phyloP scores from a whole-genome alignment of 2,113 vertebrate species.

The Notiomystis cincta region DNA sequence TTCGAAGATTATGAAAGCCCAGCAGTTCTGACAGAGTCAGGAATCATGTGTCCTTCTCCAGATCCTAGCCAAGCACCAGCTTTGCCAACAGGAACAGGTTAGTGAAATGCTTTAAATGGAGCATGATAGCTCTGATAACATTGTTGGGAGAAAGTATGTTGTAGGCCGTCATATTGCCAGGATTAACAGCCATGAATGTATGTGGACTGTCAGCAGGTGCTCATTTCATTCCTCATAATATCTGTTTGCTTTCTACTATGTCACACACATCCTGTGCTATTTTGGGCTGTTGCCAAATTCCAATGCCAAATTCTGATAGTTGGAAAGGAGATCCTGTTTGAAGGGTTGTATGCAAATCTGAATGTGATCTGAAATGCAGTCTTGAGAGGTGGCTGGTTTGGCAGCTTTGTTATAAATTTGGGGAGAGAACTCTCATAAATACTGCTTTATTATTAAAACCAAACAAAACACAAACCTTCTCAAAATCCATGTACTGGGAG shows the following conservation, averaged over 20 bases:
- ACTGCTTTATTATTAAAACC: background rate
- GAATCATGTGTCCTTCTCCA: conserved; percentile 87
- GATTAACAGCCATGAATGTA: conserved; percentile 14
- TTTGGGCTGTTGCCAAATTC: conserved; percentile 43
- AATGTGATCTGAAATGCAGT: background rate
- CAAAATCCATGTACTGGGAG: background rate
- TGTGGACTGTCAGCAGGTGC: conserved; percentile 47
- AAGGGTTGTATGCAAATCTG: conserved; percentile 13
- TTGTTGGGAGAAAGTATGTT: background rate
- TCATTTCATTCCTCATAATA: conserved; percentile 45
- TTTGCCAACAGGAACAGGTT: conserved; percentile 83
- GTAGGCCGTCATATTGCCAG: background rate
- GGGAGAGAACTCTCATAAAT: background rate
- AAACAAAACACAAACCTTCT: background rate
- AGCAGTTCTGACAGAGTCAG: conserved; percentile 76
- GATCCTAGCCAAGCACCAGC: conserved; percentile 74
- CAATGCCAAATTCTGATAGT: conserved; percentile 13
- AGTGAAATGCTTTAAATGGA: conserved; percentile 44
- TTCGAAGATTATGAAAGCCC: conserved; percentile 82
- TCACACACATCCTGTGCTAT: conserved; percentile 45
- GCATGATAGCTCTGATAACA: background rate
- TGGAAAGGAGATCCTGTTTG: conserved; percentile 32
- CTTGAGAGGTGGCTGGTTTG: conserved; percentile 3
- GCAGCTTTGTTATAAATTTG: conserved; percentile 10
- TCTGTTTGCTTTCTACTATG: conserved; percentile 46